A percentile compares a stretch with the other conserved stretches of the same genome.
Conservation (phyloP, 1,140 invertebrate genomes). For the Pachyrhynchus sulphureomaculatus region DNA sequence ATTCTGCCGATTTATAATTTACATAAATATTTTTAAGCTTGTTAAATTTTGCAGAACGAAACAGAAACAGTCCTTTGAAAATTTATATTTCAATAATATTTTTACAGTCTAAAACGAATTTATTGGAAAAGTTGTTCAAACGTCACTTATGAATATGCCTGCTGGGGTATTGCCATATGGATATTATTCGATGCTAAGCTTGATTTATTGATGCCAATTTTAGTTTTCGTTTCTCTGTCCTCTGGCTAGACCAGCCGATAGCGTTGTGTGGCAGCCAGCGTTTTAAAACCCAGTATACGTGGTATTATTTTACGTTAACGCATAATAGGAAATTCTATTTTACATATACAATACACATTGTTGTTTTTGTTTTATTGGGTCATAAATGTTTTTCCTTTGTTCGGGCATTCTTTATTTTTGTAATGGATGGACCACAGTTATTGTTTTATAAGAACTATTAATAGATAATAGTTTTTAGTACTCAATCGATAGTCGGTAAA, state of each 20-base stretch:
- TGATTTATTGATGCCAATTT: constrained; percentile 27
- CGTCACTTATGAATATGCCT: constrained; percentile 3
- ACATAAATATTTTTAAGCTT: no score
- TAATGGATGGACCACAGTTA: no score
- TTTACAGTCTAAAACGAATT: no score
- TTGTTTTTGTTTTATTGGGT: constrained; percentile 23
- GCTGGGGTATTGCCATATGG: constrained; percentile 16
- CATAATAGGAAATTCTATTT: constrained; percentile 28
- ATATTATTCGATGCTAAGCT: constrained; percentile 23
- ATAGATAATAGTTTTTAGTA: no score
- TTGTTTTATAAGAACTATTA: no score
- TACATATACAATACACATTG: constrained; percentile 24
- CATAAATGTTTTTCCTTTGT: constrained; percentile 21
- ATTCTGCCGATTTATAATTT: no score
- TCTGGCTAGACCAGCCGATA: constrained; percentile 21
- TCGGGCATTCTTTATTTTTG: no score
- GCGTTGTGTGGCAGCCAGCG: constrained; percentile 15
- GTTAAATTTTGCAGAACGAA: no score
- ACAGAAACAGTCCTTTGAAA: no score
- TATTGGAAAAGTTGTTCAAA: no score
- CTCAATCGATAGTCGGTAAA: no score
- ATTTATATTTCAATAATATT: no score
- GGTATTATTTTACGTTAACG: constrained; percentile 25
- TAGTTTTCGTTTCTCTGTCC: constrained; percentile 23
- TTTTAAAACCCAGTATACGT: constrained; percentile 20